Evolutionary conservation across 2,797 vertebrate species (phyloP).

Genomic region (Hydrocynus forskahlii): DNA sequence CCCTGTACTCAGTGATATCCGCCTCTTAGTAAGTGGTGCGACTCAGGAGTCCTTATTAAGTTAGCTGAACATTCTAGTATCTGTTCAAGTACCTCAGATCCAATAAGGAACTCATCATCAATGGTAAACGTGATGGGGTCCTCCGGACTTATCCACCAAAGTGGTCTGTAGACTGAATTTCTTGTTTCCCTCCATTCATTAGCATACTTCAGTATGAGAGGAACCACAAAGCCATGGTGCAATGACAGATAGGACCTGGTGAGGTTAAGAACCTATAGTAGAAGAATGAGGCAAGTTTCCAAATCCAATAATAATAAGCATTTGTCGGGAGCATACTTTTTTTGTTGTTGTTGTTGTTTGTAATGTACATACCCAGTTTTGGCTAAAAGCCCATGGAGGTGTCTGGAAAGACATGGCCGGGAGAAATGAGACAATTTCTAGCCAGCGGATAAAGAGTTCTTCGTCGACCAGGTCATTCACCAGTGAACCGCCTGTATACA

Average conservation of each 20-base stretch:
- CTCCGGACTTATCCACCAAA: slow-evolving; percentile 88
- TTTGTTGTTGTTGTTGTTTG: background rate
- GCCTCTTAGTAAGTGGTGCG: background rate
- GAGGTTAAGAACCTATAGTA: slow-evolving; percentile 80
- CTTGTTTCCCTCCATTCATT: slow-evolving; percentile 78
- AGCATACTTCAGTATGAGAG: slow-evolving; percentile 78
- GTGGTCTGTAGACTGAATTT: slow-evolving; percentile 83
- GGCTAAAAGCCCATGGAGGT: slow-evolving; percentile 43
- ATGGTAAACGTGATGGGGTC: slow-evolving; percentile 81
- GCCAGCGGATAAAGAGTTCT: slow-evolving; percentile 29
- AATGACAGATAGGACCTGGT: slow-evolving; percentile 78
- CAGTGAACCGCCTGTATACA: slow-evolving; percentile 5
- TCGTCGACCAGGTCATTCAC: slow-evolving; percentile 60
- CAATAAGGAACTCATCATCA: slow-evolving; percentile 88
- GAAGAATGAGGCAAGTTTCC: background rate
- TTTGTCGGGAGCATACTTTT: background rate
- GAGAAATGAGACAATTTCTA: slow-evolving; percentile 18
- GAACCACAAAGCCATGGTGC: slow-evolving; percentile 81
- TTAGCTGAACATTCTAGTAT: background rate
- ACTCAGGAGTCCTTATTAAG: background rate
- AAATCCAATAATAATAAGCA: background rate
- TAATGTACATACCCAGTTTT: background rate
- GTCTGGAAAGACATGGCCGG: slow-evolving; percentile 37
- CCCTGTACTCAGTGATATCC: too few relatives aligned
- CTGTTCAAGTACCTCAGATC: slow-evolving; percentile 78